A percentile compares a stretch with the other conserved stretches of the same genome.
Conservation (phyloP, 2,113 vertebrate genomes). For the Pantherophis guttatus region DNA sequence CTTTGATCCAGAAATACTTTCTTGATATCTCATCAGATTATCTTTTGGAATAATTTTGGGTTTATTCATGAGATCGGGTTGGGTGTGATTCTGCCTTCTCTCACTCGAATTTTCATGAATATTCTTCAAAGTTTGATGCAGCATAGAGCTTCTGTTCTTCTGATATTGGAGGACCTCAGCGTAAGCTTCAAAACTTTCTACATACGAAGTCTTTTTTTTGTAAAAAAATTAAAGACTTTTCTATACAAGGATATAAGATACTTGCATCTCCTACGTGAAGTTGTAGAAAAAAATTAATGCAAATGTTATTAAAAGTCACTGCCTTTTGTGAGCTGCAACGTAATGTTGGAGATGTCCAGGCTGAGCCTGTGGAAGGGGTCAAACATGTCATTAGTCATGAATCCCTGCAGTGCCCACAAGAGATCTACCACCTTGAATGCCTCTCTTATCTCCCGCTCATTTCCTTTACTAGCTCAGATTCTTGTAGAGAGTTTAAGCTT, state of each 20-base stretch:
- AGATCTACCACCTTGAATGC: neutral
- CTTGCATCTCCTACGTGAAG: neutral
- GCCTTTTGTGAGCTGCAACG: neutral
- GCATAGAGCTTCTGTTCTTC: neutral
- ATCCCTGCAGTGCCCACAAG: neutral
- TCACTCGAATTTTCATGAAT: neutral
- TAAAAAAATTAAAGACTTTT: neutral
- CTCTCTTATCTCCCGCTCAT: neutral
- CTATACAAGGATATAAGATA: neutral
- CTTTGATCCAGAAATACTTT: neutral
- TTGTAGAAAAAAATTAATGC: neutral
- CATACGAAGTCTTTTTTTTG: neutral
- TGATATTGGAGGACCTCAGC: too few relatives aligned
- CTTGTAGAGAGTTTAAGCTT: neutral
- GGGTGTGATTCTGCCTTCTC: neutral
- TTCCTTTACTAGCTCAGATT: neutral
- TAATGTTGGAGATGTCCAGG: neutral
- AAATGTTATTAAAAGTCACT: neutral
- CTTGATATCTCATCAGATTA: neutral
- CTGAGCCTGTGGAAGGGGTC: neutral
- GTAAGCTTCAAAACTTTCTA: neutral
- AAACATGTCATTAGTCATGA: neutral
- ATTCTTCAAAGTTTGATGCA: neutral
- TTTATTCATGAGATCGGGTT: neutral
- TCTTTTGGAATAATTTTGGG: neutral